Conservation (phyloP, 1,140 invertebrate species). For the Carposina sasakii region DNA sequence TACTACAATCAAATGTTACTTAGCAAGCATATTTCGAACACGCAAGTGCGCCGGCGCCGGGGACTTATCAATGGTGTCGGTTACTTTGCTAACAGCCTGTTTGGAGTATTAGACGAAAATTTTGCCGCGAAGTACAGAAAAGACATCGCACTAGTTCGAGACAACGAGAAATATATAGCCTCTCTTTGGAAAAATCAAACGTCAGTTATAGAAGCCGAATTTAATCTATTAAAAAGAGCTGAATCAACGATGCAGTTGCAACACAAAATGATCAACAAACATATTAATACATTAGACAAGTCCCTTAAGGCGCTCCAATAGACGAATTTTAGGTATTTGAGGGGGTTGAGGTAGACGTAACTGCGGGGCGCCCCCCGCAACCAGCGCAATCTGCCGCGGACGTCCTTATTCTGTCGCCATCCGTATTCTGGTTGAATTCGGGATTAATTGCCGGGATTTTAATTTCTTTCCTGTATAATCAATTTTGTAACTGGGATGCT, state of each 20-base stretch:
- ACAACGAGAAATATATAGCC: slow-evolving; percentile 5
- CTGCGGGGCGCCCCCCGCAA: too few species aligned
- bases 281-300: too few species aligned
- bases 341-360: too few species aligned
- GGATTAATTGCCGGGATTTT: too few species aligned
- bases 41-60: background rate
- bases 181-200: slow-evolving; percentile 4
- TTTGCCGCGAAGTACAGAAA: background rate
- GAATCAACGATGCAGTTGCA: background rate
- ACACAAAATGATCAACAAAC: slow-evolving; percentile 4
- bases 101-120: background rate
- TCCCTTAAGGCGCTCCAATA: too few species aligned
- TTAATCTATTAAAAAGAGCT: slow-evolving; percentile 4
- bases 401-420: too few species aligned
- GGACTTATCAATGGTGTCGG: slow-evolving; percentile 1
- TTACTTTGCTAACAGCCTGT: background rate
- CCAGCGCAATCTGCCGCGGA: too few species aligned
- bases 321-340: too few species aligned
- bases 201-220: slow-evolving; percentile 6
- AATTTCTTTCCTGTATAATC: too few species aligned
- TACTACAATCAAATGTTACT: background rate
- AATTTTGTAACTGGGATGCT: too few species aligned
- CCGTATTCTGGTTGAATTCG: too few species aligned
- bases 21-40: background rate
- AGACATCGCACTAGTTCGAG: background rate